phyloP scores from a whole-genome alignment of 2,797 vertebrate genomes.

The Tenualosa ilisha region DNA sequence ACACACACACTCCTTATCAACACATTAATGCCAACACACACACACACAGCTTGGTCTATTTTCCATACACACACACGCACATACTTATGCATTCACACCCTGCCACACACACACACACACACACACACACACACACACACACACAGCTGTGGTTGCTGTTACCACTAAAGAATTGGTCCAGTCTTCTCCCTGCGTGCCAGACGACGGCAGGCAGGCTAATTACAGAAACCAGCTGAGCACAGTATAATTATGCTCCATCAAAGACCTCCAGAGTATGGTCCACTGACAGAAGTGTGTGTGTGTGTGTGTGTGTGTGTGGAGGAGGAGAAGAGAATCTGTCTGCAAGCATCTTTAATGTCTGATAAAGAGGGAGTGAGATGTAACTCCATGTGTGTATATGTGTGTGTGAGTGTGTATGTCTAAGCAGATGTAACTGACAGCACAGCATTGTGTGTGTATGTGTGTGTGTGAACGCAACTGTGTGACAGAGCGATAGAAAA shows the following conservation, averaged over 20 bases:
- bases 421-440: too few species aligned
- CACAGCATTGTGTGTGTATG: neutral
- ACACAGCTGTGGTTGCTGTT: constrained; percentile 4
- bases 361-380: neutral
- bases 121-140: neutral
- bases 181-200: neutral
- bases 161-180: too few species aligned
- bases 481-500: neutral
- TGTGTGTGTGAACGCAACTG: neutral
- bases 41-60: too few species aligned
- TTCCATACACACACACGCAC: neutral
- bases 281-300: neutral
- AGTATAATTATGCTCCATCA: constrained; percentile 50
- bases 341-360: neutral
- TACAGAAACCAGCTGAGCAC: constrained; percentile 32
- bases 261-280: constrained; percentile 48
- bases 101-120: too few species aligned
- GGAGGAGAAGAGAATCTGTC: neutral
- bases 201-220: constrained; percentile 16
- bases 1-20: too few species aligned
- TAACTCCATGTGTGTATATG: neutral
- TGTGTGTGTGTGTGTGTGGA: neutral
- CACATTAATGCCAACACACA: too few species aligned
- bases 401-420: neutral
- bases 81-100: neutral